These are phyloP conservation scores for Lissonota sp. DNA, from an alignment of 2,888 invertebrate species.

Conservation along the genomic window DNA sequence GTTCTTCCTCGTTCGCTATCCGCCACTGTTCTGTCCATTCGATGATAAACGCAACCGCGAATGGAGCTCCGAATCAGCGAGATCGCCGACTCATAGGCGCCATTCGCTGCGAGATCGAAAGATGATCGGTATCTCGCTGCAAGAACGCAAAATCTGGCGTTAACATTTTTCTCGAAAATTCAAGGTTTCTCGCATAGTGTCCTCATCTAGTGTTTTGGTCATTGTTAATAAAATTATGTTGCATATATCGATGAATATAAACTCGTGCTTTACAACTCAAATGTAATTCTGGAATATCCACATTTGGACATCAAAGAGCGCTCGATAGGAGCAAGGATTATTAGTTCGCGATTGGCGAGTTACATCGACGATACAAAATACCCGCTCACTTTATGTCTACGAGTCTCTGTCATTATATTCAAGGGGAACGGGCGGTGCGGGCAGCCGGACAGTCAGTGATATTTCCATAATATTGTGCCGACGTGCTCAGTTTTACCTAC, in stretches of 20 bases:
- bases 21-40: slow-evolving; percentile 61
- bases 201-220: background rate
- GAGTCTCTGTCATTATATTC: slow-evolving; percentile 68
- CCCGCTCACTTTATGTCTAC: slow-evolving; percentile 61
- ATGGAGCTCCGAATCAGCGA: slow-evolving; percentile 6
- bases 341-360: slow-evolving; percentile 71
- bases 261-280: no score
- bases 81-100: slow-evolving; percentile 39
- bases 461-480: slow-evolving; percentile 65
- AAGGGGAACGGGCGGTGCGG: slow-evolving; percentile 13
- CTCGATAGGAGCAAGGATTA: slow-evolving; percentile 64
- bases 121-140: slow-evolving; percentile 25
- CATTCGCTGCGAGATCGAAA: slow-evolving; percentile 18
- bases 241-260: no score
- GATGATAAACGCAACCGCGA: slow-evolving; percentile 61
- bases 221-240: no score
- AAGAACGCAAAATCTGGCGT: background rate
- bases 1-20: slow-evolving; percentile 60
- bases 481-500: slow-evolving; percentile 34
- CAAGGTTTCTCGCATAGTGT: background rate
- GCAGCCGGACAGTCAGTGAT: slow-evolving; percentile 46
- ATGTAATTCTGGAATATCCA: background rate
- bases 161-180: background rate
- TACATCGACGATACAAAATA: slow-evolving; percentile 74
- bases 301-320: slow-evolving; percentile 6